Percentiles rank a stretch among this genome's conserved stretches.
phyloP scores from a whole-genome alignment of 2,797 vertebrate genomes.

The Macroramphosus scolopax region DNA sequence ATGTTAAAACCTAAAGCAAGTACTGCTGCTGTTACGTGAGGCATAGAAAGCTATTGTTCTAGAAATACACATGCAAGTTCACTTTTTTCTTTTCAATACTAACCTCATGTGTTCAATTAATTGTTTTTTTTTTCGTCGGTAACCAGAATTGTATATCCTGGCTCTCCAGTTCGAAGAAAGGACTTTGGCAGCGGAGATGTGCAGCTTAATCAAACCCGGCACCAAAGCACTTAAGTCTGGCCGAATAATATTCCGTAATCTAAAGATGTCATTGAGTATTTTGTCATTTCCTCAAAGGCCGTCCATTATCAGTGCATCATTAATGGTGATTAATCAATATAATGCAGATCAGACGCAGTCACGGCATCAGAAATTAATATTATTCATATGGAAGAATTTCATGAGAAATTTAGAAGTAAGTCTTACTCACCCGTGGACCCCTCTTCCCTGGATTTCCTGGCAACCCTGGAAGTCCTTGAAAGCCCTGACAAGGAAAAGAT shows the following conservation, averaged over 20 bases:
- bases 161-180: constrained; percentile 54
- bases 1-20: constrained; percentile 30
- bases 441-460: constrained; percentile 88
- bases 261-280: constrained; percentile 47
- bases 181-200: constrained; percentile 50
- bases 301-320: constrained; percentile 8
- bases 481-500: constrained; percentile 78
- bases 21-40: constrained; percentile 2
- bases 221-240: constrained; percentile 53
- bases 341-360: constrained; percentile 14
- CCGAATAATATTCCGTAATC: constrained; percentile 49
- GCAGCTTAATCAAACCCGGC: constrained; percentile 44
- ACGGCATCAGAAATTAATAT: constrained; percentile 2
- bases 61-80: background rate
- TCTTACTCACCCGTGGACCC: constrained; percentile 87
- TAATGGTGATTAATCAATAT: constrained; percentile 16
- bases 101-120: constrained; percentile 29
- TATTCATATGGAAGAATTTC: constrained; percentile 3
- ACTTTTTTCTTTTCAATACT: constrained; percentile 10
- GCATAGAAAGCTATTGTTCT: constrained; percentile 18
- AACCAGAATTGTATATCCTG: no score
- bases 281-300: constrained; percentile 34
- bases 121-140: constrained; percentile 33
- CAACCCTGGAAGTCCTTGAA: constrained; percentile 86
- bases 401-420: constrained; percentile 1